Percentiles rank a stretch among this genome's conserved stretches.
Conservation (phyloP, 1,140 invertebrate genomes). For the Pinna nobilis region DNA sequence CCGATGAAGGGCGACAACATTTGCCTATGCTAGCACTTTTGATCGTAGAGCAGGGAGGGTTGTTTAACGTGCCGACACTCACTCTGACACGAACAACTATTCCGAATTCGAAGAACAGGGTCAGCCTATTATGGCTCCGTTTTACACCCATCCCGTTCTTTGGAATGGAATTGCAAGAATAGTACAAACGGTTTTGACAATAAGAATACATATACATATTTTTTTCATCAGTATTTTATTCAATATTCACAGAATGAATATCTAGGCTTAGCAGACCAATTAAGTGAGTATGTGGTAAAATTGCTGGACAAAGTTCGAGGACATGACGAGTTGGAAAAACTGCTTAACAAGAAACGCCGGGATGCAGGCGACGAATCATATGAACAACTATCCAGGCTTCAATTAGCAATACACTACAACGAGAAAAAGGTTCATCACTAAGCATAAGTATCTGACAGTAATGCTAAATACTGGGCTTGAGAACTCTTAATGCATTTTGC, state of each 20-base stretch:
- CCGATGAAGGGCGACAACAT: too few relatives aligned
- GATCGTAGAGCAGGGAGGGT: too few relatives aligned
- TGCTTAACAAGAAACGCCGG: conserved; percentile 67
- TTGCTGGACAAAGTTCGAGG: conserved; percentile 71
- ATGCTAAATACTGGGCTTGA: too few relatives aligned
- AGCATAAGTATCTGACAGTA: too few relatives aligned
- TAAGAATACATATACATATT: too few relatives aligned
- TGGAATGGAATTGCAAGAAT: too few relatives aligned
- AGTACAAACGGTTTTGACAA: too few relatives aligned
- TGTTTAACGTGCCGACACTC: too few relatives aligned
- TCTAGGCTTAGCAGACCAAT: conserved; percentile 76
- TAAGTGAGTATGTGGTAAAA: conserved; percentile 74
- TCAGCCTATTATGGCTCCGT: background rate
- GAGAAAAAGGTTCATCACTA: conserved; percentile 65
- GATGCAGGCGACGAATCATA: conserved; percentile 64
- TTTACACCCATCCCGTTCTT: background rate
- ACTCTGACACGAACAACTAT: too few relatives aligned
- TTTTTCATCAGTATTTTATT: background rate
- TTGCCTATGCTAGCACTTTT: too few relatives aligned
- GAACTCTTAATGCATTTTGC: too few relatives aligned
- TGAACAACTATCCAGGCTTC: conserved; percentile 71
- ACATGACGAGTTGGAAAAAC: conserved; percentile 70
- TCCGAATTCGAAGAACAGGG: too few relatives aligned
- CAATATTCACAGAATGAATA: conserved; percentile 76
- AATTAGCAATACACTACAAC: conserved; percentile 71